Base-by-base conservation (phyloP, 2,888 invertebrate genomes). In the Octonoba sinensis region DNA sequence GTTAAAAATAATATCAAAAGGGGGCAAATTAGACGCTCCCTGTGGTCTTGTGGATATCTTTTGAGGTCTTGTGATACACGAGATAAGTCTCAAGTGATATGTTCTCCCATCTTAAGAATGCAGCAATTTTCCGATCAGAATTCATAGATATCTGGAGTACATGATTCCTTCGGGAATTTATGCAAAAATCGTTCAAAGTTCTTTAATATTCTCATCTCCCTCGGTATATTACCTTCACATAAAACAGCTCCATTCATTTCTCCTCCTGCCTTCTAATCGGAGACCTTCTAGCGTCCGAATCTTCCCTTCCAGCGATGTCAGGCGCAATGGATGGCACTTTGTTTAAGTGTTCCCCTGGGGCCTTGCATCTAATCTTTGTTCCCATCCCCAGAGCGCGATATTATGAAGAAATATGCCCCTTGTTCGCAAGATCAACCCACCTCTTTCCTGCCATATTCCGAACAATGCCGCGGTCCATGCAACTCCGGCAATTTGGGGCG, bases 251-350 rank as follows among this genome's bases (percentile, higher is more conserved):
- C 18, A 54, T 15, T 8, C n/a, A 54, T 54, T 16, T 54, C 1
- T 13, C 20, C 54, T 54, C 54, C 54, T 11, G 8, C 11, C 16
- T 54, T 54, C n/a, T 54, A 36, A 36, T 36, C 36, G 54, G 11
- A 54, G n/a, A 18, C 15, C n/a, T 54, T 27, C 18, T 22, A 15
- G 12, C 49, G n/a, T 64, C 54, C 22, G 20, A 24, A 75, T 22
- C 64, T 20, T 56, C 56, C 62, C 70, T 51, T 54, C 20, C 16
- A 20, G 20, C 54, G 8, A n/a, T 54, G 62, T 67, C 60, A 36
- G 67, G 15, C 46, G 46, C 54, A 64, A 77, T 77, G 69, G 62
- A 77, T 70, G 70, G 76, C 56, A 70, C 69, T 77, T 70, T 77
- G 24, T 69, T 64, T 64, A 77, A 77, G 70, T 77, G 76, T 64